Conservation (phyloP, 1,140 invertebrate genomes). For the Sweltsa coloradensis region DNA sequence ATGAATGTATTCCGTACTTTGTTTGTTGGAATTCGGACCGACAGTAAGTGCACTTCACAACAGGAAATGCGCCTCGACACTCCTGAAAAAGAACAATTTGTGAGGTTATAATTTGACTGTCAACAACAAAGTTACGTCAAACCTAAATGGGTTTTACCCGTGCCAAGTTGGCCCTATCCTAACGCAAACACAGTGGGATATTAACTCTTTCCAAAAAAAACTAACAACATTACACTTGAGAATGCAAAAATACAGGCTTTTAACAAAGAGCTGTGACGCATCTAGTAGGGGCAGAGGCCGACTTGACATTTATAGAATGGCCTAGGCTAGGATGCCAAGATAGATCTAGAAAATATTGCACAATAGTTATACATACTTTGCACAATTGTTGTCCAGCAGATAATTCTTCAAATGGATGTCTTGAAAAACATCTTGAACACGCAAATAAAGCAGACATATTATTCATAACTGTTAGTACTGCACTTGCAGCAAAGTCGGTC, state of each 20-base stretch:
- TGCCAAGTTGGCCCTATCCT: slow-evolving; percentile 10
- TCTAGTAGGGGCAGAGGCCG: slow-evolving; percentile 3
- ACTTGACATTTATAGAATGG: background rate
- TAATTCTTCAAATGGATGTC: slow-evolving; percentile 91
- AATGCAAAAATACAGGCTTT: slow-evolving; percentile 10
- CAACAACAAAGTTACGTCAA: background rate
- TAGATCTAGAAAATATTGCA: slow-evolving; percentile 15
- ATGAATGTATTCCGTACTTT: slow-evolving; percentile 62
- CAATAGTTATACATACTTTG: slow-evolving; percentile 56
- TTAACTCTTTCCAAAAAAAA: slow-evolving; percentile 49
- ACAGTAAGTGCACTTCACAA: slow-evolving; percentile 96
- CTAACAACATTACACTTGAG: slow-evolving; percentile 7
- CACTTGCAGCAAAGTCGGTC: no score
- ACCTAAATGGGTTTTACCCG: slow-evolving; percentile 3
- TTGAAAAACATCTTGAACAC: slow-evolving; percentile 87
- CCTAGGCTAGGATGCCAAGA: background rate
- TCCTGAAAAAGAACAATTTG: slow-evolving; percentile 55
- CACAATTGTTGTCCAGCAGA: slow-evolving; percentile 90
- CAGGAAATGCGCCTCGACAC: slow-evolving; percentile 84
- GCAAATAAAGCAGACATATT: slow-evolving; percentile 59
- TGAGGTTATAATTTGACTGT: background rate
- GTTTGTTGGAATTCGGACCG: slow-evolving; percentile 94
- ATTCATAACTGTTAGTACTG: no score
- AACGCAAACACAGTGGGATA: slow-evolving; percentile 35
- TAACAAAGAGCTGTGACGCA: background rate